Base-by-base conservation (phyloP, 2,888 invertebrate genomes). In the Asteroscopus sphinx region DNA sequence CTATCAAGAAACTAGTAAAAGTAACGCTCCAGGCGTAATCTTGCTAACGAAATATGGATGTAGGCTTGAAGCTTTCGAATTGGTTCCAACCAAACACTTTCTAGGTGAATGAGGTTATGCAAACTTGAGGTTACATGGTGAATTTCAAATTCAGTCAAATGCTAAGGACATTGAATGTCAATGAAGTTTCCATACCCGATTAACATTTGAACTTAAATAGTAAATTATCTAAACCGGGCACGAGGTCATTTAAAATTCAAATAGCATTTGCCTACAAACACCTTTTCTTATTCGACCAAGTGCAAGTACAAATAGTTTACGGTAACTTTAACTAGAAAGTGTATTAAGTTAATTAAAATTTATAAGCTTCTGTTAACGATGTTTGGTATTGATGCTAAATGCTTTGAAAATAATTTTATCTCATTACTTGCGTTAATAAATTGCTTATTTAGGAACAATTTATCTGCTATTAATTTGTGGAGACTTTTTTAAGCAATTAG, bases 31-130 rank as follows among this genome's bases (percentile, higher is more conserved):
- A 86, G 91, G 92, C 91, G 78, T 76, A 82, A 77, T 87, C 86
- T 86, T 82, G 81, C 82, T 79, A 81, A 85, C 88, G 83, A 89
- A 91, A 91, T 89, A 88, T 91, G 86, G 90, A 90, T 87, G 91
- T 90, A 82, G 91, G 88, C 79, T 76, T 63, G 80, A 90, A 76
- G 93, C 93, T 93, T 93, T 93, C 92, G 85, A 91, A 91, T 85
- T 83, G 71, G 70, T 77, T 69, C 78, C 73, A 74, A 60, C 84
- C 85, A 91, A 89, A 88, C 87, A 90, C 93, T 94, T 94, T 94
- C 93, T 93, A 94, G 88, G 88, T 88, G 87, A 88, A 87, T 82
- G 85, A 58, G 76, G 72, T 65, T 92, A 93, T 92, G 93, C 92
- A 91, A 92, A 93, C 90, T 79, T 82, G 77, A 88, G 83, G 89